Evolutionary conservation across 92 coral and sea anemone species (phyloP).

Genomic region (Palythoa caribaeorum): DNA sequence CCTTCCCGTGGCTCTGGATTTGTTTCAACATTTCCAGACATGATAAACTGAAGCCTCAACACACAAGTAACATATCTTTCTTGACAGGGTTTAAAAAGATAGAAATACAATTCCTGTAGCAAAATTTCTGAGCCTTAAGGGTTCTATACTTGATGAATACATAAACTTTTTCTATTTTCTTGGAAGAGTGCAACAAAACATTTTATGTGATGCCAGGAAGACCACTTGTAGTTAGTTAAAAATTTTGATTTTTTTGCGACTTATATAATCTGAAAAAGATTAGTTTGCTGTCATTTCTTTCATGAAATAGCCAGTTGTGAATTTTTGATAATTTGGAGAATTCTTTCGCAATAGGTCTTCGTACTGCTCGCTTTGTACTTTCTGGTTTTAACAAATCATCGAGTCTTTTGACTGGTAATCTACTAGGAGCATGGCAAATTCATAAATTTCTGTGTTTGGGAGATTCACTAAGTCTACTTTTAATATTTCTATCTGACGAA

Average conservation of each 20-base stretch:
- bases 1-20: constrained; percentile 45
- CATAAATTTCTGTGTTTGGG: neutral
- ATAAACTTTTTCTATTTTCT: too few species aligned
- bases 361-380: neutral
- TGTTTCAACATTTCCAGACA: constrained; percentile 37
- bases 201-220: too few species aligned
- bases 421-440: neutral
- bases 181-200: too few species aligned
- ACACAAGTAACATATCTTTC: too few species aligned
- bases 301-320: neutral
- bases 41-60: neutral
- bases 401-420: constrained; percentile 1
- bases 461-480: neutral
- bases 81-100: too few species aligned
- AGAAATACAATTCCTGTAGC: too few species aligned
- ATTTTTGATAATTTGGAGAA: neutral
- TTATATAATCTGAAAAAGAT: too few species aligned
- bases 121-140: too few species aligned
- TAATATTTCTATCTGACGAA: neutral
- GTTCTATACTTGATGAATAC: too few species aligned
- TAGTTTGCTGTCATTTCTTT: too few species aligned
- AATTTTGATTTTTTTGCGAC: too few species aligned
- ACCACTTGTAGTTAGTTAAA: too few species aligned
- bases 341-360: neutral
- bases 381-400: neutral